Conservation (phyloP, 2,797 vertebrate genomes). For the Anas flavirostris region DNA sequence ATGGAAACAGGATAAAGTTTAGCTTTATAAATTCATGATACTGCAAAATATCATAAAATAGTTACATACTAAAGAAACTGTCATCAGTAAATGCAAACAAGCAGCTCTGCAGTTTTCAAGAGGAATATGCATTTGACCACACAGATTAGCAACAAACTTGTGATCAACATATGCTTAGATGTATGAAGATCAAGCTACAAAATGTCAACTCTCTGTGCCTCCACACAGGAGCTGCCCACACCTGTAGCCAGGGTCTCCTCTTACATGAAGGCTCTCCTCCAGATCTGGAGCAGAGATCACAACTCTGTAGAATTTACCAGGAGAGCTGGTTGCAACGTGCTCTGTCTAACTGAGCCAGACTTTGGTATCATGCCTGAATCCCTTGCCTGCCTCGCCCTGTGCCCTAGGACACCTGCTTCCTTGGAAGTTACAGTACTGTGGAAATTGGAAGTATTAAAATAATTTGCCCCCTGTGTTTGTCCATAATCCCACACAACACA, state of each 20-base stretch:
- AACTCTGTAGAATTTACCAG: neutral
- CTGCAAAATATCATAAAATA: neutral
- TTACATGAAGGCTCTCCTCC: neutral
- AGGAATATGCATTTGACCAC: neutral
- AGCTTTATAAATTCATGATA: neutral
- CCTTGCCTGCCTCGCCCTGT: neutral
- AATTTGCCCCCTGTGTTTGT: neutral
- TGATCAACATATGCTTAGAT: neutral
- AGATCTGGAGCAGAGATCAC: neutral
- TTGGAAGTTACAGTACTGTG: neutral
- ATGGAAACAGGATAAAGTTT: neutral
- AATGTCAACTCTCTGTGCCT: too few relatives aligned
- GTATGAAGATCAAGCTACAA: neutral
- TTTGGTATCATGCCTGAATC: neutral
- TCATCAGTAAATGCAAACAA: neutral
- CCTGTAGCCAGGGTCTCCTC: neutral
- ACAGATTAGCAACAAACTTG: neutral
- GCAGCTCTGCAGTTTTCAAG: neutral
- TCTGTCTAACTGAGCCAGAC: neutral
- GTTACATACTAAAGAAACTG: neutral
- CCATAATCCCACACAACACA: neutral
- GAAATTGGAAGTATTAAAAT: neutral
- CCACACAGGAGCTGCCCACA: neutral
- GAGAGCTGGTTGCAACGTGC: neutral
- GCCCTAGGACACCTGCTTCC: neutral